Evolutionary conservation across 1,140 invertebrate species (phyloP).

Genomic region (Diorhabda carinulata): DNA sequence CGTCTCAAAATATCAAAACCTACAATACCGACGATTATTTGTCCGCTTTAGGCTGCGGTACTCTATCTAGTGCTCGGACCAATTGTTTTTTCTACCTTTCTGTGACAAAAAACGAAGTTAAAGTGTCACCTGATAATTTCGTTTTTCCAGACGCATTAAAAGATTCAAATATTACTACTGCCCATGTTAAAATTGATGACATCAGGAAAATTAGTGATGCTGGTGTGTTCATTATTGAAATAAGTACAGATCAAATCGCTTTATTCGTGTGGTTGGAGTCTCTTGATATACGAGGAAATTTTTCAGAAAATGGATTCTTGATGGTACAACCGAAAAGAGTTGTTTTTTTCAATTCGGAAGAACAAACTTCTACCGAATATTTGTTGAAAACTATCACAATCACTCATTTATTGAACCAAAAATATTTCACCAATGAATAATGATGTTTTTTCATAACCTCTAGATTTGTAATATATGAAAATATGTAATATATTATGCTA

Average conservation of each 20-base stretch:
- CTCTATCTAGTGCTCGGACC: constrained; percentile 7
- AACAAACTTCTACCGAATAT: constrained; percentile 15
- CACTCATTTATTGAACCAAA: constrained; percentile 26
- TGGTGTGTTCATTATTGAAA: constrained; percentile 21
- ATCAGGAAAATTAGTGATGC: constrained; percentile 15
- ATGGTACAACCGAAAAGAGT: constrained; percentile 23
- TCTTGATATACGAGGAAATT: constrained; percentile 19
- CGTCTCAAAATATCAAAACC: constrained; percentile 23
- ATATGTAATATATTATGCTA: too few relatives aligned
- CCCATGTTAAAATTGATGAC: constrained; percentile 17
- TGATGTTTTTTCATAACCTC: too few relatives aligned
- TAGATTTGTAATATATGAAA: too few relatives aligned
- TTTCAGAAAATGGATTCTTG: constrained; percentile 33
- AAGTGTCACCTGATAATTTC: constrained; percentile 31
- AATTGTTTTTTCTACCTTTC: constrained; percentile 30
- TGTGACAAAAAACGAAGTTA: constrained; percentile 21
- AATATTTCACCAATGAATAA: constrained; percentile 4
- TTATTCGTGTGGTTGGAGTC: constrained; percentile 35
- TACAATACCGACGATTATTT: constrained; percentile 25
- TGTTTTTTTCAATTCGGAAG: constrained; percentile 24
- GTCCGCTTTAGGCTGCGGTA: constrained; percentile 19
- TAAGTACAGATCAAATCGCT: constrained; percentile 25
- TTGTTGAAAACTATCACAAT: constrained; percentile 23
- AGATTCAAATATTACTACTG: constrained; percentile 16
- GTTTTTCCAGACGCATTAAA: constrained; percentile 28